Conservation (phyloP, 2,888 invertebrate species). For the Athalia cordata region DNA sequence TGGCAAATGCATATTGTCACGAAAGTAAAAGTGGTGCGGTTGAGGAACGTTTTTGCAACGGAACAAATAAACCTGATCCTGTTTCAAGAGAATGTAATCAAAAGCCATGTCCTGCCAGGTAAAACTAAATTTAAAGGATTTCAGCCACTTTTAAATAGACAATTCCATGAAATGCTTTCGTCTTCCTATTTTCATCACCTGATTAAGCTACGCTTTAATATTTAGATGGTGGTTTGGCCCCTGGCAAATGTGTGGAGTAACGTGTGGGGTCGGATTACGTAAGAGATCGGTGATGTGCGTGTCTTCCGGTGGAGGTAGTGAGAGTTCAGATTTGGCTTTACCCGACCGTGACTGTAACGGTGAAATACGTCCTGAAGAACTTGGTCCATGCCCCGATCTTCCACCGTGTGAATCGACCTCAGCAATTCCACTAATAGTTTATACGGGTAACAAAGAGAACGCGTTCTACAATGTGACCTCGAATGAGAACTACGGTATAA, state of each 20-base stretch:
- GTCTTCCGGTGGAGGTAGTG: slow-evolving; percentile 68
- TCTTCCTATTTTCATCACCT: too few species aligned
- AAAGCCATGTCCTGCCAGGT: slow-evolving; percentile 75
- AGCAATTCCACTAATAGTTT: slow-evolving; percentile 64
- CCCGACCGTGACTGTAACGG: slow-evolving; percentile 84
- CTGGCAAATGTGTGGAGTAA: slow-evolving; percentile 89
- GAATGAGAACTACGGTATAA: slow-evolving; percentile 59
- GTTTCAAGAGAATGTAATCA: slow-evolving; percentile 74
- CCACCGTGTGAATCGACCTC: slow-evolving; percentile 71
- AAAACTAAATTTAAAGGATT: slow-evolving; percentile 44
- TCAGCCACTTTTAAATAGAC: not conserved
- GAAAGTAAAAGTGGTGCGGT: slow-evolving; percentile 80
- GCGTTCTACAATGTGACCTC: slow-evolving; percentile 66
- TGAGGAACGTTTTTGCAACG: slow-evolving; percentile 75
- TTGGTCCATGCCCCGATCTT: slow-evolving; percentile 79
- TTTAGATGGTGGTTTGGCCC: slow-evolving; percentile 87
- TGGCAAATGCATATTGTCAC: slow-evolving; percentile 76
- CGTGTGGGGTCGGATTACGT: slow-evolving; percentile 80
- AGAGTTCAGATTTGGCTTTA: slow-evolving; percentile 84
- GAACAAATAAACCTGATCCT: slow-evolving; percentile 70
- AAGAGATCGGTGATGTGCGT: slow-evolving; percentile 84
- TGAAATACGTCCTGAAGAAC: slow-evolving; percentile 80
- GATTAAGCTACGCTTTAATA: too few species aligned
- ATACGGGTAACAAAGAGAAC: slow-evolving; percentile 62
- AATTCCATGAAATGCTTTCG: too few species aligned